Percentiles rank a stretch among this genome's conserved stretches.
Evolutionary conservation across 2,888 invertebrate genomes (phyloP).

Genomic region (Coelopa pilipes): DNA sequence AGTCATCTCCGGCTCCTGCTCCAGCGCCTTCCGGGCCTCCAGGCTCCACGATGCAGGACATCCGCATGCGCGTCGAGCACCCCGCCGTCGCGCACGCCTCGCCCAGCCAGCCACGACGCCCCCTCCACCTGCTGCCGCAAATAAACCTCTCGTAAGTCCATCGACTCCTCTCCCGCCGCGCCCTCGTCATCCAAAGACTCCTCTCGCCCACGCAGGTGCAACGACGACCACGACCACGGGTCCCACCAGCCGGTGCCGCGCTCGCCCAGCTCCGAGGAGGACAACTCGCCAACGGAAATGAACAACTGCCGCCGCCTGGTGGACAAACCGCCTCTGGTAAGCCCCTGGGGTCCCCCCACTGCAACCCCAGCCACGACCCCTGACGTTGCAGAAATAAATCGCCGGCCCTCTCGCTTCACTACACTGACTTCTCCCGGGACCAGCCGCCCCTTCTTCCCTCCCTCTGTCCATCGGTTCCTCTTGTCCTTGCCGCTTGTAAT

Average conservation of each 20-base stretch:
- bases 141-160: constrained; percentile 40
- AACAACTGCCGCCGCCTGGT: constrained; percentile 84
- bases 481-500: no score
- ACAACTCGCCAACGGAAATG: constrained; percentile 87
- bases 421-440: constrained; percentile 14
- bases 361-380: no score
- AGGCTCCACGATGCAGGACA: constrained; percentile 44
- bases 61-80: constrained; percentile 48
- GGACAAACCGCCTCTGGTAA: constrained; percentile 80
- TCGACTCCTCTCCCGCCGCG: background rate
- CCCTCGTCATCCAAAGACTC: background rate
- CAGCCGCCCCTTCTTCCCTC: no score
- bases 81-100: constrained; percentile 38
- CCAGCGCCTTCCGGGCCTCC: no score
- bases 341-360: background rate
- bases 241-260: constrained; percentile 55
- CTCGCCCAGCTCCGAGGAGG: constrained; percentile 81
- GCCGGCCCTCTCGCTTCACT: constrained; percentile 5
- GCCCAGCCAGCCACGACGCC: constrained; percentile 39
- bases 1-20: no score
- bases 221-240: constrained; percentile 40
- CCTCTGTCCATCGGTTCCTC: no score
- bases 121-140: constrained; percentile 41
- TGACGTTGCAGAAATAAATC: background rate
- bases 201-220: constrained; percentile 43